Base-by-base conservation (phyloP, 2,797 vertebrate genomes). In the Ptychobarbus kaznakovi region DNA sequence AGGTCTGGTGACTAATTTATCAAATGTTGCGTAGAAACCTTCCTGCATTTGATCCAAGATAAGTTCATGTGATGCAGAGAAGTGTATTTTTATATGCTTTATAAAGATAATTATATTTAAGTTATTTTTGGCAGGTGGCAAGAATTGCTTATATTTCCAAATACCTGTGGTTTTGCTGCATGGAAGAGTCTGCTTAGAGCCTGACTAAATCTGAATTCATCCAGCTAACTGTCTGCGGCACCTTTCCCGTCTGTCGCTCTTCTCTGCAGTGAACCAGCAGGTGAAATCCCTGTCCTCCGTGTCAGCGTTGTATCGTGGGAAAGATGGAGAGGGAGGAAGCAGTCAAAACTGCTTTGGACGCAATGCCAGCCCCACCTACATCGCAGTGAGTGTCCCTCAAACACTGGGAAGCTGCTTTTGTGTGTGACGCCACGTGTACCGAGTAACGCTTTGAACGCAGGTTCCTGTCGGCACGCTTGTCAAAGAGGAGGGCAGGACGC, bases 391-490 rank as follows among this genome's bases (percentile, higher is more conserved):
- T 91, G 3, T 77, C 51, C 20, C n/a, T 66, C 13, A 11, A 5
- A 20, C 18, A 35, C 72, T 4, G 3, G 13, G 16, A 25, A 32
- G 40, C 15, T 46, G 9, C 35, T 56, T 11, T 15, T 51, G 73
- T 18, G n/a, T 53, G 1, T 56, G 22, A 58, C 4, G n/a, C 25
- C 10, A 9, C 13, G 6, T 63, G 38, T 46, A 2, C 63, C 0
- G 28, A 0, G 35, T 11, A 7, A 13, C 25, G 1, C 46, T 75
- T 22, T 49, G 20, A 46, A 73, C 20, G 76, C 86, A 99, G 98
- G 97, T 99, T 10, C 98, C 98, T 0, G 0, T 96, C 3, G 98
- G 98, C 78, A 99, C 98, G 0, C 44, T 98, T 42, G 95, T 99
- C 69, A 99, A 96, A 92, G 97, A 99, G 85, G 78, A 96, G 10